A percentile compares a stretch with the other conserved stretches of the same genome.
Conservation (phyloP, 2,113 vertebrate species). For the Indri indri region DNA sequence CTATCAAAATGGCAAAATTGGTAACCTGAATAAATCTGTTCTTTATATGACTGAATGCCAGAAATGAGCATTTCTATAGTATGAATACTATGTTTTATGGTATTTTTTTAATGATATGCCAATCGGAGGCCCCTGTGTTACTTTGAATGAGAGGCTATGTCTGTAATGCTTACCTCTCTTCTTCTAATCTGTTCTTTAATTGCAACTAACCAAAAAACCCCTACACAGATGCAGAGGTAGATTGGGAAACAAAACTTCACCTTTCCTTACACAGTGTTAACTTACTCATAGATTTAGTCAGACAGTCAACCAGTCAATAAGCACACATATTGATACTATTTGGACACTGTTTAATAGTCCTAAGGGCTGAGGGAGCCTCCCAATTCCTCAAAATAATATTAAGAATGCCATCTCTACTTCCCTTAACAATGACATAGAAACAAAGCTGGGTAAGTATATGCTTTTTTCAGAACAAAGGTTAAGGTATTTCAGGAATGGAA, state of each 20-base stretch:
- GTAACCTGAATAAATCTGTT: not conserved
- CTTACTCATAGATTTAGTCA: not conserved
- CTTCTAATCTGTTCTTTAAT: not conserved
- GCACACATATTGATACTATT: not conserved
- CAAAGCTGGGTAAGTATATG: not conserved
- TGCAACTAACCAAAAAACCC: not conserved
- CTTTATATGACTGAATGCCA: not conserved
- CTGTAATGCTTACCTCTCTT: not conserved
- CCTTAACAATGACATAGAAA: not conserved
- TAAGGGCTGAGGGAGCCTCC: not conserved
- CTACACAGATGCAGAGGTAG: not conserved
- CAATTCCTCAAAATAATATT: not conserved
- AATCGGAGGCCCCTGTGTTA: not conserved
- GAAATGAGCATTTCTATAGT: not conserved
- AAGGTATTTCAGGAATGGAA: not conserved
- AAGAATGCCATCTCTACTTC: not conserved
- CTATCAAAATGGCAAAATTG: conserved; percentile 1
- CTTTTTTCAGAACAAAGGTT: not conserved
- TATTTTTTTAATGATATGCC: not conserved
- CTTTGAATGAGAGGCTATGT: not conserved
- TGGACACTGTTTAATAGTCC: not conserved
- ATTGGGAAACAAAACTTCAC: not conserved
- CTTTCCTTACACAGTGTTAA: not conserved
- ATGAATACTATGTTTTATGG: not conserved
- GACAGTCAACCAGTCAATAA: not conserved